Base-by-base conservation (phyloP, 1,140 invertebrate species). In the Lithobius niger region DNA sequence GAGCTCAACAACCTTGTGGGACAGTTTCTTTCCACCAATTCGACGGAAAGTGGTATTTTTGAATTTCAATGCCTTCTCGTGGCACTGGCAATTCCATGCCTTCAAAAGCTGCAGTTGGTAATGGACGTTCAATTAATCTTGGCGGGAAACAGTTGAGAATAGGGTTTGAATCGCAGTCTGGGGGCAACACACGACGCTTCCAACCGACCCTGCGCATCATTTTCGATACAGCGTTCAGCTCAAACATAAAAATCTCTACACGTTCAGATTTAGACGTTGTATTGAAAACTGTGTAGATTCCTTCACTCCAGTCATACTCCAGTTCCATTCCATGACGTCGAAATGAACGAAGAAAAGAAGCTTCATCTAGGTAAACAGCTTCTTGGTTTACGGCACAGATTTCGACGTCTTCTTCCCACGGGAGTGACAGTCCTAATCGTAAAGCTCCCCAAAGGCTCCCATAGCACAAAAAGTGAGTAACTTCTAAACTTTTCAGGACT, bases 1-100 rank as follows among this genome's bases (percentile, higher is more conserved):
- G n/a, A n/a, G n/a, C n/a, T 50, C 55, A 68, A 62, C 76, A 77
- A 44, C 72, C 71, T 31, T 71, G 70, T 4, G 77, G 76, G 55
- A 72, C 71, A 16, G 75, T 63, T 59, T 77, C 76, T 59, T 76
- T 69, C 77, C 77, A 80, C 79, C 79, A 81, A 55, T 75, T 71
- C 31, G 77, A 71, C 1, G 76, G 77, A 64, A 76, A 81, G 31
- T 79, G 73, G 63, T 79, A 79, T 61, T 80, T 81, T 57, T 78
- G 77, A 25, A 81, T 69, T 65, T 80, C 79, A 27, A 79, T 74
- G 54, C 75, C 74, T 63, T 79, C 78, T 27, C 74, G 60, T 1
- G 79, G 79, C 16, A 77, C 75, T 2, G 76, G 76, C 18, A 79
- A 60, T 6, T 68, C 55, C 27, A 69, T 61, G 15, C 69, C 71